Evolutionary conservation across 2,888 invertebrate species (phyloP), one percentile per base, ranked within the genome.

Genomic region (Hirtodrosophila cameraria): DNA sequence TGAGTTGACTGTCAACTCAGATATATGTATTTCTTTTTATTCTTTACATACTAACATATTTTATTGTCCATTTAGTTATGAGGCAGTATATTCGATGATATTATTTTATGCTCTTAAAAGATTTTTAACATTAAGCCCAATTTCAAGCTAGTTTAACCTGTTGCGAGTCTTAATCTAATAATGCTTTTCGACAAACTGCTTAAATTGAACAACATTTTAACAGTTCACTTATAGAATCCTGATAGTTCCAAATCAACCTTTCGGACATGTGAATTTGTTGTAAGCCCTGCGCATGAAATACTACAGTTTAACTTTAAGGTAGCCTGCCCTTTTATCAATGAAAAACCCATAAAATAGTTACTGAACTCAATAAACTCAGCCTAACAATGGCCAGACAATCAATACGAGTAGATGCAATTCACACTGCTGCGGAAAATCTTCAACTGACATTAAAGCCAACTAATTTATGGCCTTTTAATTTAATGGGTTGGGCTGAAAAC

Each of bases 401-500:
- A 63, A 85, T 64, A 38, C 31, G 50, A 75, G 64, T 68, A 46
- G 38, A 54, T 86, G 69, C 73, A 80, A 80, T 86, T 80, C 73
- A 79, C 80, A 86, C 80, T 86, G 63, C 53, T 60, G 57, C 62
- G 52, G 52, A 80, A 86, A 78, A 82, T 83, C 67, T 81, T 76
- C 71, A 80, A 77, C 68, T 84, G 86, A 78, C 87, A 87, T 82
- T 88, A 88, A 87, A 84, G 83, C 76, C 86, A 60, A 75, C 78
- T 89, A 88, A 88, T 89, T 90, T 90, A 90, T 90, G 86, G 86
- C 81, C 89, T 89, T 90, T 90, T 90, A 90, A 90, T 90, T 90
- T 90, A 90, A 90, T 90, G 89, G 89, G 90, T 61, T 88, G 89
- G 89, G 81, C 76, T 81, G 67, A 75, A 63, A 71, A 73, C 70